Percentiles rank a stretch among this genome's conserved stretches.
Evolutionary conservation across 2,888 invertebrate species (phyloP).

Genomic region (Xylocampa areola): DNA sequence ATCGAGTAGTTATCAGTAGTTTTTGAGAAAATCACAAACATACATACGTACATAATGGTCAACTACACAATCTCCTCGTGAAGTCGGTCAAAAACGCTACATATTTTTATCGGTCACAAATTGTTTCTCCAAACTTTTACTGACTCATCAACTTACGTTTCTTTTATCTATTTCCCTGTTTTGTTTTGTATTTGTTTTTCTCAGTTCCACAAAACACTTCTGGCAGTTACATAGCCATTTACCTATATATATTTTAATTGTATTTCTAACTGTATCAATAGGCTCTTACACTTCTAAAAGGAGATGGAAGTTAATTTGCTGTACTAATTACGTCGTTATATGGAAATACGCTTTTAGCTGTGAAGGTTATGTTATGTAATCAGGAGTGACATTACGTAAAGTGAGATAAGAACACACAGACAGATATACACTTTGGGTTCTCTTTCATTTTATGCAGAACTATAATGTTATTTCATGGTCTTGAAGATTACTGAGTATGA

Average conservation of each 20-base stretch:
- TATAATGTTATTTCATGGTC: no score
- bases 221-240: not conserved
- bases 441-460: no score
- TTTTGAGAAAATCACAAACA: no score
- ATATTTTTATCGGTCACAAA: not conserved
- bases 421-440: no score
- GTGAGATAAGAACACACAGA: no score
- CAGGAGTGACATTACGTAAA: not conserved
- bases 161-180: conserved; percentile 3
- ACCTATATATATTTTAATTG: conserved; percentile 11
- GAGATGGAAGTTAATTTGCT: conserved; percentile 13
- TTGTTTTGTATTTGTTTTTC: not conserved
- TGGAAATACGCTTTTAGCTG: conserved; percentile 17
- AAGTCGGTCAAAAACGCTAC: no score
- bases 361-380: not conserved
- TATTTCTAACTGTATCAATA: conserved; percentile 4
- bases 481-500: no score
- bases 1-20: no score
- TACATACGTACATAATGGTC: no score
- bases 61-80: no score
- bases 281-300: conserved; percentile 9
- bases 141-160: not conserved
- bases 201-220: conserved; percentile 2
- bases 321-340: conserved; percentile 23
- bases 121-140: not conserved